Evolutionary conservation across 2,797 vertebrate species (phyloP), one percentile per base, ranked within the genome.

Genomic region (Mormyrus proboscirostris): DNA sequence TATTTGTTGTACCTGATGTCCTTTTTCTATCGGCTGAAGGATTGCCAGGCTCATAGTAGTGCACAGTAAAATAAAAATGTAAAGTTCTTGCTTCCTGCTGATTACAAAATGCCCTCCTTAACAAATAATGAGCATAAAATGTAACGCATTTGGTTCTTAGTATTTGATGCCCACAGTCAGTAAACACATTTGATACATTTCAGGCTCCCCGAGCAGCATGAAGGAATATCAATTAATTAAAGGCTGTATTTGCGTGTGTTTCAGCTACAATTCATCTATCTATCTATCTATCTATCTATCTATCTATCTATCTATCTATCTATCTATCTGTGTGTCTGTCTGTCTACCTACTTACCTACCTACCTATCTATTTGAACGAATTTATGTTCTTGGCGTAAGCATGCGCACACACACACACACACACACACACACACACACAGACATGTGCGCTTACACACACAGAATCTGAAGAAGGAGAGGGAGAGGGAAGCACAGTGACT

Each of bases 361-460:
- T 59, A 59, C 2, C 16, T 62, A 33, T 73, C 29, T 33, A 33
- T 73, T 14, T 79, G 12, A 79, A 19, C 2, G 1, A 16, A 2
- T 79, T 7, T 79, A 16, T 44, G 16, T 79, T 16, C 73, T 44
- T 79, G 33, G 2, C 2, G 8, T 12, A 87, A 55, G 9, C 33
- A 57, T 91, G 49, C 10, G 9, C 92, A 47, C 79, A 49, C 88
- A 92, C 87, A 89, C 89, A 91, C 92, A 93, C 83, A 85, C 92
- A 91, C 90, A 93, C 89, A 94, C 51, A 93, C 82, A 49, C 79
- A 51, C 49, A 85, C 83, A 85, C 49, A 85, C 83, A 51, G 1
- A 14, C 22, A 85, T n/a, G 25, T 50, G 10, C 38, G 22, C 41
- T 84, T 29, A 57, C 49, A 83, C 50, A 44, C 73, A 83, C 88